Conservation (phyloP, 2,888 invertebrate species). For the Drosophila prostipennis region DNA sequence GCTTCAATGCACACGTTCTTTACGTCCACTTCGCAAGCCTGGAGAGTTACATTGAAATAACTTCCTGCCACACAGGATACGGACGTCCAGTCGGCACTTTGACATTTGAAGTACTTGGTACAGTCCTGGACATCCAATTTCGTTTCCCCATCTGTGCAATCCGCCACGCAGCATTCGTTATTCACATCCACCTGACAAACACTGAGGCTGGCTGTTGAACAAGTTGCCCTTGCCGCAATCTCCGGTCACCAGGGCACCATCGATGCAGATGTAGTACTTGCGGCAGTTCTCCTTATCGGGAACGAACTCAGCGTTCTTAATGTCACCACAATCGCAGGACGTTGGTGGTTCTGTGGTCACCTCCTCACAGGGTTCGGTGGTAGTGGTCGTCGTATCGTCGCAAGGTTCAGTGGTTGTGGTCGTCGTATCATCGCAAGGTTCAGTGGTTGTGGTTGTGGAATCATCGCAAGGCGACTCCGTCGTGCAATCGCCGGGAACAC, state of each 20-base stretch:
- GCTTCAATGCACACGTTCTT: constrained; percentile 36
- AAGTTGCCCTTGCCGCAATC: constrained; percentile 70
- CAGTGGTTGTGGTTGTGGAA: constrained; percentile 7
- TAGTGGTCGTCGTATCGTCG: constrained; percentile 11
- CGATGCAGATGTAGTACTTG: constrained; percentile 63
- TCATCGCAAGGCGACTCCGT: constrained; percentile 23
- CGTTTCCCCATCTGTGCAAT: constrained; percentile 30
- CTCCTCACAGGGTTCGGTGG: constrained; percentile 14
- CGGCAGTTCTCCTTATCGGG: constrained; percentile 60
- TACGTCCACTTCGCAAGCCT: constrained; percentile 38
- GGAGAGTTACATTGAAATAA: constrained; percentile 38
- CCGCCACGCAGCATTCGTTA: constrained; percentile 39
- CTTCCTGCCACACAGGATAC: constrained; percentile 46
- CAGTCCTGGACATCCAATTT: constrained; percentile 30
- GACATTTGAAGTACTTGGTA: constrained; percentile 44
- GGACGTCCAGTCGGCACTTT: constrained; percentile 44
- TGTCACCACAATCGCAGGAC: constrained; percentile 54
- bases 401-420: constrained; percentile 17
- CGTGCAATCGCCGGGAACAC: constrained; percentile 65
- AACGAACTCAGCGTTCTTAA: constrained; percentile 59
- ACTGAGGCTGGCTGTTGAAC: constrained; percentile 42
- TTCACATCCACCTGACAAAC: constrained; percentile 36
- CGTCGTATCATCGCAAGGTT: constrained; percentile 3
- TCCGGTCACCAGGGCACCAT: constrained; percentile 57
- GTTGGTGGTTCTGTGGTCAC: constrained; percentile 30